Conservation (phyloP, 2,113 vertebrate species). For the Epinephelus moara region DNA sequence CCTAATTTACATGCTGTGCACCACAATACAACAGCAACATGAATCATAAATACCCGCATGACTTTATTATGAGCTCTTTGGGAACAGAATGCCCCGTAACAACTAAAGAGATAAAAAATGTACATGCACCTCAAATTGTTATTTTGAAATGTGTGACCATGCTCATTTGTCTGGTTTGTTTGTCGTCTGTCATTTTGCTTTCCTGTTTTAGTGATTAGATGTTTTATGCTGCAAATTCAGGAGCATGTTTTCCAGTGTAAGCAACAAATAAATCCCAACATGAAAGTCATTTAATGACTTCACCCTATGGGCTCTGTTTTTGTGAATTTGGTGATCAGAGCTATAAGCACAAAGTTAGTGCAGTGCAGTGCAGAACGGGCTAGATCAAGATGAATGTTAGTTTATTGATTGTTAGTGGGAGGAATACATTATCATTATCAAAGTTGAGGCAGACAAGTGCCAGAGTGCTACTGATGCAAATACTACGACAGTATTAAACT, state of each 20-base stretch:
- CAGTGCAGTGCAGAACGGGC: not conserved
- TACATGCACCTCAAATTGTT: conserved; percentile 1
- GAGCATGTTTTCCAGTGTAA: not conserved
- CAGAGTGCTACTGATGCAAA: not conserved
- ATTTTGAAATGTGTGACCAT: conserved; percentile 13
- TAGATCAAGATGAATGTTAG: not conserved
- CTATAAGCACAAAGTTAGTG: not conserved
- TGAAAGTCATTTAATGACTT: not conserved
- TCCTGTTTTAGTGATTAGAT: not conserved
- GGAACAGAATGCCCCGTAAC: conserved; percentile 7
- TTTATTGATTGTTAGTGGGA: not conserved
- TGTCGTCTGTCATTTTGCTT: not conserved
- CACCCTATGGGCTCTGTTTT: not conserved
- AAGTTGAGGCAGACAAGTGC: not conserved
- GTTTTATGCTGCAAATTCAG: not conserved
- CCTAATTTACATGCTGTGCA: conserved; percentile 51
- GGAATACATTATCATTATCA: not conserved
- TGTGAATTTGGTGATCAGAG: not conserved
- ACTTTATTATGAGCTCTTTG: conserved; percentile 22
- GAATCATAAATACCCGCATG: conserved; percentile 52
- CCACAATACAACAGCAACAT: conserved; percentile 39
- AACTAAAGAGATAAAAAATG: conserved; percentile 12
- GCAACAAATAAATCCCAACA: not conserved
- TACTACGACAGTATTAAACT: not conserved
- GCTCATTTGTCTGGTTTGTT: conserved; percentile 1